Evolutionary conservation across 2,113 vertebrate species (phyloP).

Genomic region (Hypocryptadius cinnamomeus): DNA sequence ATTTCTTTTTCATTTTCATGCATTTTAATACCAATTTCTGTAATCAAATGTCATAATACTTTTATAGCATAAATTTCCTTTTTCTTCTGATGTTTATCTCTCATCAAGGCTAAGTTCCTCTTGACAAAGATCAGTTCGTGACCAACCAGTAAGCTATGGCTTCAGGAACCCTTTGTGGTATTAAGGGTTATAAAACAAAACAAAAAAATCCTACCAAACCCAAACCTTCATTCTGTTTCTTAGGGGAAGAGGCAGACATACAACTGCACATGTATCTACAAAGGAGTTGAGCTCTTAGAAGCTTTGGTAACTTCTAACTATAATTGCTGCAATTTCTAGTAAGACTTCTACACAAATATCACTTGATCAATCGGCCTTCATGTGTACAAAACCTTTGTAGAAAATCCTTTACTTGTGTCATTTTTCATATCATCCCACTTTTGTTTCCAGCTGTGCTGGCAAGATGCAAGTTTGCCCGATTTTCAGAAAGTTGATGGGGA

Average conservation of each 20-base stretch:
- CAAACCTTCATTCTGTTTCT: not conserved
- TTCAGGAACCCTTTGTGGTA: not conserved
- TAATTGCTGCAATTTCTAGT: not conserved
- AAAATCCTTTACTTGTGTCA: not conserved
- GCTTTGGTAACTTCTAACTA: not conserved
- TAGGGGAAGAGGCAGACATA: not conserved
- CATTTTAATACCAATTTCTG: not conserved
- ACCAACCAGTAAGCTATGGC: not conserved
- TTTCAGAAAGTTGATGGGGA: not conserved
- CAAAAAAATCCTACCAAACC: not conserved
- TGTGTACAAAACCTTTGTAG: not conserved
- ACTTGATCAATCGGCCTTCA: not conserved
- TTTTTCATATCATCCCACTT: not conserved
- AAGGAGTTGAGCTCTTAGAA: not conserved
- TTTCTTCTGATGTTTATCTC: not conserved
- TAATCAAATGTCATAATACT: not conserved
- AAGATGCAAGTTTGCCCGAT: not conserved
- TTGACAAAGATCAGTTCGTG: not conserved
- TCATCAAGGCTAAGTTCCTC: not conserved
- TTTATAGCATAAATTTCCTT: not conserved
- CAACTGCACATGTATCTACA: not conserved
- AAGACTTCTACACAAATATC: not conserved
- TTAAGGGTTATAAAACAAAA: not conserved
- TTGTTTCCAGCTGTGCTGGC: not conserved
- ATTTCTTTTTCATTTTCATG: not conserved